These are phyloP conservation scores for Hydrozoanthus gracilis DNA, from an alignment of 92 coral and sea anemone genomes.

Conservation along the genomic window DNA sequence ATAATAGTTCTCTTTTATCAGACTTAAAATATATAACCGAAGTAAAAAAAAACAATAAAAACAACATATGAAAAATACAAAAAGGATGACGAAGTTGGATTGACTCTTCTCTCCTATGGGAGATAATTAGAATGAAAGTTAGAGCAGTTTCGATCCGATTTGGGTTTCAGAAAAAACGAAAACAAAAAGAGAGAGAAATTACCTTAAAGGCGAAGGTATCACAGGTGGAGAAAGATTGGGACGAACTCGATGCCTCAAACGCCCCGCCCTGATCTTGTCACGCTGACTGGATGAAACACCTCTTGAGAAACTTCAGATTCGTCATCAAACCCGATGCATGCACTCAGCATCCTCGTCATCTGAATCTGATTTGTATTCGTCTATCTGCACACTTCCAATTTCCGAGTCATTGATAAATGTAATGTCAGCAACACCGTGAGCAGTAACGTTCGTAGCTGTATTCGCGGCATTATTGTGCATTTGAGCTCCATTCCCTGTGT, in stretches of 20 bases:
- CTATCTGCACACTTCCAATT: no score
- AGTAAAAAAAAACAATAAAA: background rate
- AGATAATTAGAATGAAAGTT: slow-evolving; percentile 4
- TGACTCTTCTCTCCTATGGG: slow-evolving; percentile 20
- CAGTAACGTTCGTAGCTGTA: no score
- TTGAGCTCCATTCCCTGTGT: no score
- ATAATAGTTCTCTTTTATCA: background rate
- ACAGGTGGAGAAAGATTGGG: background rate
- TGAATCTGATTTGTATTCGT: no score
- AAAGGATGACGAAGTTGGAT: background rate
- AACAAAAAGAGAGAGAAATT: background rate
- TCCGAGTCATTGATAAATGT: no score
- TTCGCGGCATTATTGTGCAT: no score
- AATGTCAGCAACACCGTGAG: no score
- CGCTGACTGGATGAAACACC: no score
- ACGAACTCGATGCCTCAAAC: background rate
- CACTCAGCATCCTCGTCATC: no score
- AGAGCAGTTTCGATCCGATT: slow-evolving; percentile 8
- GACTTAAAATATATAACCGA: slow-evolving; percentile 8
- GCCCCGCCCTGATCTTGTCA: no score
- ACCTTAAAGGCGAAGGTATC: background rate
- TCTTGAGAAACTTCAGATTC: no score
- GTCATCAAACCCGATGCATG: no score
- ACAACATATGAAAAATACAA: background rate
- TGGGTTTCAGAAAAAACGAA: background rate